A percentile compares a stretch with the other conserved stretches of the same genome.
phyloP scores from a whole-genome alignment of 2,797 vertebrate genomes.

The Takifugu ocellatus region DNA sequence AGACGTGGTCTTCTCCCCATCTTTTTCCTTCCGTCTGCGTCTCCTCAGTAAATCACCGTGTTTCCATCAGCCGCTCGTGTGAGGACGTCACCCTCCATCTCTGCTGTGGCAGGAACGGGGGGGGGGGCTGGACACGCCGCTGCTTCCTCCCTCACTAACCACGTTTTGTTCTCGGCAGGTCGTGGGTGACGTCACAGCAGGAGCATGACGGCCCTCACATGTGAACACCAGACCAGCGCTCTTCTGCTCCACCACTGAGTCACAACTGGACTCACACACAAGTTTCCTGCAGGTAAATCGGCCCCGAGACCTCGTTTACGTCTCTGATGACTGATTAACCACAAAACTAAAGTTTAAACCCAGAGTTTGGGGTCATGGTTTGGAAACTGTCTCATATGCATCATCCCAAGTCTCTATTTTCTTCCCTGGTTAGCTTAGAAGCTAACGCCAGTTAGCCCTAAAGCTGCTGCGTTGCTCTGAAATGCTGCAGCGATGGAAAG shows the following conservation, averaged over 20 bases:
- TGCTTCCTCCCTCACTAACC: constrained; percentile 13
- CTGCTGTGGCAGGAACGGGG: constrained; percentile 15
- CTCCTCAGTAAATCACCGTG: constrained; percentile 30
- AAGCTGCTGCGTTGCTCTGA: too few species aligned
- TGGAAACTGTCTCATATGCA: too few species aligned
- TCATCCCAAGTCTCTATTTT: too few species aligned
- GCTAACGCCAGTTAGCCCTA: too few species aligned
- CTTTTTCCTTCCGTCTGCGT: constrained; percentile 22
- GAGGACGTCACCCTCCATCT: neutral
- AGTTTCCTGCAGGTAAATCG: constrained; percentile 12
- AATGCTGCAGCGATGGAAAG: too few species aligned
- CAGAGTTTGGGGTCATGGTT: too few species aligned
- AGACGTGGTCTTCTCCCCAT: constrained; percentile 41
- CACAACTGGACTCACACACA: constrained; percentile 47
- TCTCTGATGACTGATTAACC: too few species aligned
- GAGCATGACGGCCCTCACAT: constrained; percentile 60
- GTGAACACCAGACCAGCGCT: constrained; percentile 59
- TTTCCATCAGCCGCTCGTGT: constrained; percentile 24
- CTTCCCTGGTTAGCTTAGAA: too few species aligned
- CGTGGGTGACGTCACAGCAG: constrained; percentile 59
- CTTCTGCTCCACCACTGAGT: constrained; percentile 51
- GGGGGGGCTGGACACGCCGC: too few species aligned
- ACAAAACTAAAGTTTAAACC: too few species aligned
- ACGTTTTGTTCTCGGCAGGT: constrained; percentile 67
- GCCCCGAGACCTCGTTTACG: too few species aligned